These are phyloP conservation scores for Zaprionus kolodkinae DNA, from an alignment of 1,140 invertebrate species.

Conservation along the genomic window DNA sequence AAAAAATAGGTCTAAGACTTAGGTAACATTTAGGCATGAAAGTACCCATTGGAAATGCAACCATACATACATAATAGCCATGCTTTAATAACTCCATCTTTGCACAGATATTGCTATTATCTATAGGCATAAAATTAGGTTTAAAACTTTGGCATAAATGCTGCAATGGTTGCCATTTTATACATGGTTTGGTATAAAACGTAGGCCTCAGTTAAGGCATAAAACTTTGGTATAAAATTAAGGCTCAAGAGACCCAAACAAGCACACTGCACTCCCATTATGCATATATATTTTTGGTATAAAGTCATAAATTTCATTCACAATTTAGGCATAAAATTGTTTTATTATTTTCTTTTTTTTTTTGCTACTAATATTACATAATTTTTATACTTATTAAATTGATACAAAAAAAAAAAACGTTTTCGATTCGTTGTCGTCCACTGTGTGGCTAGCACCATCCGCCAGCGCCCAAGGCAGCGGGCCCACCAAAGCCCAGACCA, in stretches of 20 bases:
- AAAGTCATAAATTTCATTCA: no score
- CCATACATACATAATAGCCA: neutral
- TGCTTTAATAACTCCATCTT: neutral
- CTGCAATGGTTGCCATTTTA: no score
- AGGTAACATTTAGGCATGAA: neutral
- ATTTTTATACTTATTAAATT: constrained; percentile 4
- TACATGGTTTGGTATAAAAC: no score
- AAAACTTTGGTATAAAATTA: no score
- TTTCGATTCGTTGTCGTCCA: neutral
- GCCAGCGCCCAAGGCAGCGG: constrained; percentile 25
- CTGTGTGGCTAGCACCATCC: constrained; percentile 40
- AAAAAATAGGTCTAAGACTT: neutral
- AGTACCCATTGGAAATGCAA: no score
- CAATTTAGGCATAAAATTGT: neutral
- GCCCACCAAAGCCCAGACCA: neutral
- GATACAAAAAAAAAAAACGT: constrained; percentile 31
- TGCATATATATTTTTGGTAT: neutral
- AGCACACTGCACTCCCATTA: neutral
- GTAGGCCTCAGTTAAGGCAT: no score
- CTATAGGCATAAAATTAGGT: no score
- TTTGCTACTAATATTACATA: neutral
- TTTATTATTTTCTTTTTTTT: neutral
- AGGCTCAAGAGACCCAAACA: no score
- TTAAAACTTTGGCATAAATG: no score
- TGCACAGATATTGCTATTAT: neutral